Evolutionary conservation across 2,888 invertebrate genomes (phyloP), one percentile per base, ranked within the genome.

Genomic region (Mesochorus sp.): DNA sequence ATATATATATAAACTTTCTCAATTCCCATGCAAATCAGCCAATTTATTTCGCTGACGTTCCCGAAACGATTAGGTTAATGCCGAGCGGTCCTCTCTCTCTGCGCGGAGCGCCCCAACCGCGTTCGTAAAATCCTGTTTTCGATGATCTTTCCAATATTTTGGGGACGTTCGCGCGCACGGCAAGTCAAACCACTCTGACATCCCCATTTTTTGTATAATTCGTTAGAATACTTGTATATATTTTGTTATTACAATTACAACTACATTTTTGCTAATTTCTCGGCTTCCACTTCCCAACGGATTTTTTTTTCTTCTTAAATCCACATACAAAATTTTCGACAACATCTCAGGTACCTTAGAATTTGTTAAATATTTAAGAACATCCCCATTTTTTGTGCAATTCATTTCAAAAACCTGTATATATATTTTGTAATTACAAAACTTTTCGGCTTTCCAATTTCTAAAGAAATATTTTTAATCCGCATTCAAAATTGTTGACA

Each of bases 1-100:
- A 12, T 37, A 2, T 12, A 51, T 34, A 2, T 21, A 37, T 26
- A 75, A 76, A 76, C 59, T 81, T 86, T 85, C 85, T 87, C 84
- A 86, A 89, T 89, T 89, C 86, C 85, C 86, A 89, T 89, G 87
- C 87, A 89, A 89, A 89, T 89, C 84, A 88, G 87, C 87, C 86
- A 89, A 89, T 89, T 89, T 89, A 89, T 88, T 87, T 87, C 82
- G 86, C 82, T 81, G 82, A 83, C 82, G 82, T 82, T 80, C 82
- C 80, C 76, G 55, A 81, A 85, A 85, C 88, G 87, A 89, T 89
- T 88, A 88, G 86, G 86, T 86, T 87, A 87, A 88, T 88, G 85
- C 84, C 83, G 76, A 57, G 21, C n/a, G n/a, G n/a, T n/a, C n/a
- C n/a, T n/a, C n/a, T n/a, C 57, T 47, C 44, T 21, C 28, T 44